These are phyloP conservation scores for Hypena proboscidalis DNA, from an alignment of 2,888 invertebrate genomes.

Conservation along the genomic window DNA sequence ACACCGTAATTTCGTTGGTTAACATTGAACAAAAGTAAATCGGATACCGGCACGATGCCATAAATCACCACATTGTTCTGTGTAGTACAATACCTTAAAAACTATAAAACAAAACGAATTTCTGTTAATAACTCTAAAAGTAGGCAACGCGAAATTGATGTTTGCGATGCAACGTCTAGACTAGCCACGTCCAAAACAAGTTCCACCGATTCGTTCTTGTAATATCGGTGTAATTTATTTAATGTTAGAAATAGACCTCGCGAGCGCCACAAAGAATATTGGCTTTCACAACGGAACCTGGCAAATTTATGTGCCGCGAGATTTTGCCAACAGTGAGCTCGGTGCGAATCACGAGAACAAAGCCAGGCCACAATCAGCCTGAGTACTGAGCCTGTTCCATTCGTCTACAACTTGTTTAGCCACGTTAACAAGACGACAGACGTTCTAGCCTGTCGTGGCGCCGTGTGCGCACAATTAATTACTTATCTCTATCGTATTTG, in stretches of 20 bases:
- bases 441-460: conserved; percentile 18
- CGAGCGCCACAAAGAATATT: conserved; percentile 82
- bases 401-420: conserved; percentile 32
- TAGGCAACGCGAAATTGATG: conserved; percentile 68
- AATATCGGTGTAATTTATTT: conserved; percentile 84
- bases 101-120: conserved; percentile 30
- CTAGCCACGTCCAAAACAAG: conserved; percentile 78
- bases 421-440: conserved; percentile 34
- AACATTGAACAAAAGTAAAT: conserved; percentile 5
- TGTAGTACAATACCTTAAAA: conserved; percentile 20
- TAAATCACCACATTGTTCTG: conserved; percentile 21
- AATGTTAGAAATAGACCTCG: conserved; percentile 82
- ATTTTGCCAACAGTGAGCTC: conserved; percentile 70
- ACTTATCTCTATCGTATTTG: conserved; percentile 31
- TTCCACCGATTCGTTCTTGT: conserved; percentile 81
- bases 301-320: conserved; percentile 81
- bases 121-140: conserved; percentile 47
- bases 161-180: conserved; percentile 68
- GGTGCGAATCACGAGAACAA: conserved; percentile 66
- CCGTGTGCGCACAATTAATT: conserved; percentile 30
- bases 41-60: conserved; percentile 12
- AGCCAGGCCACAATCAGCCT: conserved; percentile 53
- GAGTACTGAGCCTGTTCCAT: conserved; percentile 11
- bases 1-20: conserved; percentile 3
- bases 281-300: conserved; percentile 83